Evolutionary conservation across 1,140 invertebrate species (phyloP).

Genomic region (Chrysopa pallens): DNA sequence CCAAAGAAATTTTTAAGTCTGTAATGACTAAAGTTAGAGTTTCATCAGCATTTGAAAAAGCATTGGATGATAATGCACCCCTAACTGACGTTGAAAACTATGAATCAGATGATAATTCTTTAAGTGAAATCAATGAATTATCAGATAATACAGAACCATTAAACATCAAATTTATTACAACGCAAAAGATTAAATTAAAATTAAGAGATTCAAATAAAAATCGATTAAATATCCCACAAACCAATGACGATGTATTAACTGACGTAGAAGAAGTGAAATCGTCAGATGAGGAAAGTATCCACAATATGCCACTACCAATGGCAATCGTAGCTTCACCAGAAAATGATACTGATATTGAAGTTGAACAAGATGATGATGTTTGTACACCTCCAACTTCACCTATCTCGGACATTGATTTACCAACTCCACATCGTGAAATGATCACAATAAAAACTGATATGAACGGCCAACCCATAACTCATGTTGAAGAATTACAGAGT

Average conservation of each 20-base stretch:
- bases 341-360: slow-evolving; percentile 3
- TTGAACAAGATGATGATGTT: slow-evolving; percentile 12
- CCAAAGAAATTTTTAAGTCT: too few species aligned
- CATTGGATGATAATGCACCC: too few species aligned
- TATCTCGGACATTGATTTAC: slow-evolving; percentile 17
- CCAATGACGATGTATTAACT: slow-evolving; percentile 19
- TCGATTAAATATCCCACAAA: background rate
- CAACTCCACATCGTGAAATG: slow-evolving; percentile 24
- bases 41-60: too few species aligned
- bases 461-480: slow-evolving; percentile 22
- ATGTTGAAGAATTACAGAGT: slow-evolving; percentile 25
- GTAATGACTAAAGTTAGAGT: too few species aligned
- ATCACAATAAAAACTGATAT: slow-evolving; percentile 26
- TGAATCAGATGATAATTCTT: slow-evolving; percentile 6
- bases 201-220: background rate
- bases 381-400: slow-evolving; percentile 2
- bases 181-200: background rate
- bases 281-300: slow-evolving; percentile 19
- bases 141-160: too few species aligned
- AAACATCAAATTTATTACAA: too few species aligned
- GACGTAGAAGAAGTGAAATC: slow-evolving; percentile 29
- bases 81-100: background rate
- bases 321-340: slow-evolving; percentile 8
- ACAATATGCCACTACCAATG: slow-evolving; percentile 7
- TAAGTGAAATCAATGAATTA: too few species aligned